Evolutionary conservation across 1,140 invertebrate species (phyloP).

Genomic region (Plectrocnemia conspersa): DNA sequence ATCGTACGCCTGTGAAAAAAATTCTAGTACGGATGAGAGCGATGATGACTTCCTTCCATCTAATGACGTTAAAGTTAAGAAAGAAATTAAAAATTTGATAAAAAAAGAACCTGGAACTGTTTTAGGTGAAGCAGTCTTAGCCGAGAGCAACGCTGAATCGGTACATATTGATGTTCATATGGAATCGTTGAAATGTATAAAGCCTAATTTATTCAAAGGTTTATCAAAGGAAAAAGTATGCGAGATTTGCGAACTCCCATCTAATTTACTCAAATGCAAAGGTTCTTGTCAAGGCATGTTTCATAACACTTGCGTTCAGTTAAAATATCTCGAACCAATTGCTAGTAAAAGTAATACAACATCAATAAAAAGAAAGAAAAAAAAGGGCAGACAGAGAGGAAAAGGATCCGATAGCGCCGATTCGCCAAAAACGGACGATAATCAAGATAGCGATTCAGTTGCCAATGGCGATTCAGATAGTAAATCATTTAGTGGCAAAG

Average conservation of each 20-base stretch:
- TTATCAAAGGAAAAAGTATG: conserved; percentile 59
- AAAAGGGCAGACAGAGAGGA: conserved; percentile 36
- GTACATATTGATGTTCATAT: conserved; percentile 28
- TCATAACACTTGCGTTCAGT: conserved; percentile 50
- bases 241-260: conserved; percentile 60
- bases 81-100: background rate
- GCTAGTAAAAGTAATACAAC: conserved; percentile 32
- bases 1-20: conserved; percentile 23
- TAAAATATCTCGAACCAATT: conserved; percentile 36
- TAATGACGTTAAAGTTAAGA: background rate
- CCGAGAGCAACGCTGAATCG: background rate
- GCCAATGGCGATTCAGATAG: conserved; percentile 12
- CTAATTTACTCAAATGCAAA: conserved; percentile 60
- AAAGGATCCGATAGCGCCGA: conserved; percentile 36
- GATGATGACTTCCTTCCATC: conserved; percentile 29
- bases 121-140: background rate
- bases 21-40: conserved; percentile 34
- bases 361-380: conserved; percentile 42
- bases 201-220: conserved; percentile 58
- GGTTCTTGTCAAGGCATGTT: conserved; percentile 53
- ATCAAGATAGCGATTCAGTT: background rate
- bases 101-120: background rate
- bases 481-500: conserved; percentile 9
- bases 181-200: conserved; percentile 39
- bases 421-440: conserved; percentile 22